Evolutionary conservation across 1,140 invertebrate genomes (phyloP).

Genomic region (Formica exsecta): DNA sequence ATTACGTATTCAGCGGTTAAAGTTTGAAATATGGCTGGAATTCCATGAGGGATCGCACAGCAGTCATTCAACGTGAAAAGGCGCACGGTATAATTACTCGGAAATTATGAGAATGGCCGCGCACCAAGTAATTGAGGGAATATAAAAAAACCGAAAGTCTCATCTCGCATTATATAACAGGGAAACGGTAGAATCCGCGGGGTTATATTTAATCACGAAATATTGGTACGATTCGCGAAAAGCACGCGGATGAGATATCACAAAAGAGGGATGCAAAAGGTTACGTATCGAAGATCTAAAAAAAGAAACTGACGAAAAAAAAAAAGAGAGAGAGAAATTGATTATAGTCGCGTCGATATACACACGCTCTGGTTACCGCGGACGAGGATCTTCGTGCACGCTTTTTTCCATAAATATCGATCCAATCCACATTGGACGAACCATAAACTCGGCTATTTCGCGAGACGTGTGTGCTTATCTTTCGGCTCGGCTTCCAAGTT

Average conservation of each 20-base stretch:
- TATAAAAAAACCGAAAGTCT: constrained; percentile 10
- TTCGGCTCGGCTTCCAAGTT: constrained; percentile 70
- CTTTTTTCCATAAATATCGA: constrained; percentile 65
- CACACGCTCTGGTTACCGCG: constrained; percentile 1
- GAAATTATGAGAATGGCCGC: constrained; percentile 16
- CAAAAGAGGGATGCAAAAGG: background rate
- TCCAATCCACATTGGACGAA: constrained; percentile 48
- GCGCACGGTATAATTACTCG: constrained; percentile 28
- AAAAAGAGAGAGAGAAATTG: background rate
- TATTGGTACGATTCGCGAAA: background rate
- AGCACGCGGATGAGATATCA: background rate
- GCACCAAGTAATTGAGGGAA: constrained; percentile 20
- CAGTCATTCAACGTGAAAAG: constrained; percentile 23
- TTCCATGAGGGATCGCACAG: background rate
- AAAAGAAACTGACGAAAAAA: background rate
- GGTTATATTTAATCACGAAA: constrained; percentile 10
- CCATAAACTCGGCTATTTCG: constrained; percentile 65
- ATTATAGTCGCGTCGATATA: background rate
- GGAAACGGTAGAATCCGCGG: background rate
- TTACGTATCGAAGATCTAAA: background rate
- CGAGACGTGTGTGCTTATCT: constrained; percentile 61
- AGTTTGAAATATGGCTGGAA: constrained; percentile 21
- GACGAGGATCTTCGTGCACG: constrained; percentile 39
- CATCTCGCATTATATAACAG: background rate
- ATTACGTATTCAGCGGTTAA: constrained; percentile 19